Evolutionary conservation across 2,888 invertebrate genomes (phyloP).

Genomic region (Copidosoma aretas): DNA sequence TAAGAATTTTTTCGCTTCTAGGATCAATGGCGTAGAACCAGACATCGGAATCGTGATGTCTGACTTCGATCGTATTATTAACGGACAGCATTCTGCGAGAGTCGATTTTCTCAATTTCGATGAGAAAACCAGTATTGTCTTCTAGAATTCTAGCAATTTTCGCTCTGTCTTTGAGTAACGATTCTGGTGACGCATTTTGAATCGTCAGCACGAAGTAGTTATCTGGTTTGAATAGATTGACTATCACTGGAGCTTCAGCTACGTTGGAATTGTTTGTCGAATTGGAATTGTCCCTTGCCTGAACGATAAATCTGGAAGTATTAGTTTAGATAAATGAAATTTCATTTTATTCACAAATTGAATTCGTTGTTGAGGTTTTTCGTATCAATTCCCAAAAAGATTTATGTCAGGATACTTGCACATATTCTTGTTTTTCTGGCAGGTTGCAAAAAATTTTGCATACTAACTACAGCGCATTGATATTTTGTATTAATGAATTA

Average conservation of each 20-base stretch:
- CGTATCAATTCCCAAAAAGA: too few relatives aligned
- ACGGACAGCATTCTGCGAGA: conserved; percentile 75
- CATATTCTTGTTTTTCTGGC: too few relatives aligned
- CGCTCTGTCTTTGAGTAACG: conserved; percentile 67
- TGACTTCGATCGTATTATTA: conserved; percentile 76
- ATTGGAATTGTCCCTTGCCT: conserved; percentile 75
- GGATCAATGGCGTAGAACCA: conserved; percentile 90
- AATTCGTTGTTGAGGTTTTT: too few relatives aligned
- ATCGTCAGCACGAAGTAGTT: conserved; percentile 82
- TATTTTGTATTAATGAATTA: too few relatives aligned
- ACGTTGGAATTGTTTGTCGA: conserved; percentile 70
- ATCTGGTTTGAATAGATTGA: conserved; percentile 79
- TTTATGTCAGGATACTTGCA: too few relatives aligned
- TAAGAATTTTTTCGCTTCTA: conserved; percentile 74
- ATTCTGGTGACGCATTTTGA: conserved; percentile 76
- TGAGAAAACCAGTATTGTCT: conserved; percentile 75
- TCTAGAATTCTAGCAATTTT: conserved; percentile 72
- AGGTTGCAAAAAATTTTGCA: too few relatives aligned
- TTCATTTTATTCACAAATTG: too few relatives aligned
- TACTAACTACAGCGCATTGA: too few relatives aligned
- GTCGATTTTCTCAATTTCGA: conserved; percentile 85
- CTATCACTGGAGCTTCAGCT: conserved; percentile 71
- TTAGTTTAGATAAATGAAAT: neutral
- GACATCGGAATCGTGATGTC: conserved; percentile 78
- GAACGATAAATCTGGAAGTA: conserved; percentile 59